Percentiles rank a stretch among this genome's conserved stretches.
Evolutionary conservation across 2,797 vertebrate species (phyloP).

Genomic region (Prunella strophiata): DNA sequence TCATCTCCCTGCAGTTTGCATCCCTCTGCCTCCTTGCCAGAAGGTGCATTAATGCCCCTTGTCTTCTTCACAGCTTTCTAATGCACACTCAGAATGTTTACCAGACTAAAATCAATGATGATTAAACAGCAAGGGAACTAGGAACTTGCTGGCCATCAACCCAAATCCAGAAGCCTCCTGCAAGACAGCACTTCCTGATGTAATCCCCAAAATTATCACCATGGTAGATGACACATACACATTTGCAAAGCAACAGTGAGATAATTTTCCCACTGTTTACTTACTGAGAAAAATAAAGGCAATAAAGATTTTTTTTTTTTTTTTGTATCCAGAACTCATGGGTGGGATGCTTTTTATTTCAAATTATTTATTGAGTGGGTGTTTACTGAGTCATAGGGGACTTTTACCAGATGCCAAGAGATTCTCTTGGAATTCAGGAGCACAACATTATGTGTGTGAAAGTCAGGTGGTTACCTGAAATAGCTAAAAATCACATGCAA

Average conservation of each 20-base stretch:
- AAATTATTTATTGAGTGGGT: conserved; percentile 34
- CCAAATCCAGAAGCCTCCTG: background rate
- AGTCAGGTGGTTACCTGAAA: background rate
- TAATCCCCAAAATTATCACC: background rate
- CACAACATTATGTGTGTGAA: background rate
- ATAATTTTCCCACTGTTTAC: background rate
- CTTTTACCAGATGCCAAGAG: background rate
- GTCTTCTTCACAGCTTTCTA: background rate
- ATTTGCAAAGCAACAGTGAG: background rate
- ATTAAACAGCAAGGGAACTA: background rate
- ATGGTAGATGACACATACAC: background rate
- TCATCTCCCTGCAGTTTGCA: background rate
- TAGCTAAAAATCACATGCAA: conserved; percentile 22
- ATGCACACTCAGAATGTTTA: background rate
- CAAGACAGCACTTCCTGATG: background rate
- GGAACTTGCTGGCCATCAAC: background rate
- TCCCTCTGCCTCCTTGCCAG: conserved; percentile 18
- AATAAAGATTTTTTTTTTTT: background rate
- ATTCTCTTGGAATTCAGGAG: conserved; percentile 21
- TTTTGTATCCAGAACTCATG: background rate
- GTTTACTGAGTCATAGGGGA: conserved; percentile 3
- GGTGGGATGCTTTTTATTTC: background rate
- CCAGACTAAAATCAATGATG: background rate
- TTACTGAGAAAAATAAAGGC: conserved; percentile 7
- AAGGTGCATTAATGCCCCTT: background rate